phyloP scores from a whole-genome alignment of 2,888 invertebrate genomes.

The Spodoptera picta region DNA sequence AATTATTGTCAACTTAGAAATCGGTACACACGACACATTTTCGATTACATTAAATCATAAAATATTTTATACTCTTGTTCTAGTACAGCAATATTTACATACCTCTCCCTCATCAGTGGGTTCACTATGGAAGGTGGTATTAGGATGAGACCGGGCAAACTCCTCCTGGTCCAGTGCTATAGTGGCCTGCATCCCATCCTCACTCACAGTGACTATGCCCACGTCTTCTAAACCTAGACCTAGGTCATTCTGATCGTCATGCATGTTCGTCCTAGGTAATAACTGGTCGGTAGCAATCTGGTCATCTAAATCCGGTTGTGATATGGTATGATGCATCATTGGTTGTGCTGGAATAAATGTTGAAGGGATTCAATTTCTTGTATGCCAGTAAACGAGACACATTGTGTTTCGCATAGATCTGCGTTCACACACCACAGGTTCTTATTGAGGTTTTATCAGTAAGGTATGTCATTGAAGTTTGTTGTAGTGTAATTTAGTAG shows the following conservation, averaged over 20 bases:
- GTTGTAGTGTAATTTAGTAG: neutral
- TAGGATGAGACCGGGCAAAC: slow-evolving; percentile 84
- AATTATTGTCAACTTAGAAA: too few species aligned
- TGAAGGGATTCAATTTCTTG: too few species aligned
- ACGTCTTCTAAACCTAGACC: slow-evolving; percentile 77
- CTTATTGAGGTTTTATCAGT: too few species aligned
- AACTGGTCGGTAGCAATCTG: slow-evolving; percentile 83
- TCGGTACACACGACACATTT: too few species aligned
- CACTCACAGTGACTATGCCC: slow-evolving; percentile 83
- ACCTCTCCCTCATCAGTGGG: slow-evolving; percentile 81
- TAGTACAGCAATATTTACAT: neutral
- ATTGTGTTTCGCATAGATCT: too few species aligned
- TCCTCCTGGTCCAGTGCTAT: slow-evolving; percentile 83
- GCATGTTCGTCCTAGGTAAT: slow-evolving; percentile 59
- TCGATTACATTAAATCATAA: too few species aligned
- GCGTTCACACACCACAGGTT: too few species aligned
- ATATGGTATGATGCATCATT: slow-evolving; percentile 68
- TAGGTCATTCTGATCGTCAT: slow-evolving; percentile 67
- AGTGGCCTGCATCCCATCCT: slow-evolving; percentile 76
- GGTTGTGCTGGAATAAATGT: slow-evolving; percentile 73
- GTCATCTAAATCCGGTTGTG: slow-evolving; percentile 82
- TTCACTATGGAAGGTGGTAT: slow-evolving; percentile 86
- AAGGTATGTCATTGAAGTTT: neutral
- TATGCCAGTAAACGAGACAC: too few species aligned
- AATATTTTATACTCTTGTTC: too few species aligned